Percentiles rank a stretch among this genome's conserved stretches.
Evolutionary conservation across 2,797 vertebrate species (phyloP).

Genomic region (Semotilus atromaculatus): DNA sequence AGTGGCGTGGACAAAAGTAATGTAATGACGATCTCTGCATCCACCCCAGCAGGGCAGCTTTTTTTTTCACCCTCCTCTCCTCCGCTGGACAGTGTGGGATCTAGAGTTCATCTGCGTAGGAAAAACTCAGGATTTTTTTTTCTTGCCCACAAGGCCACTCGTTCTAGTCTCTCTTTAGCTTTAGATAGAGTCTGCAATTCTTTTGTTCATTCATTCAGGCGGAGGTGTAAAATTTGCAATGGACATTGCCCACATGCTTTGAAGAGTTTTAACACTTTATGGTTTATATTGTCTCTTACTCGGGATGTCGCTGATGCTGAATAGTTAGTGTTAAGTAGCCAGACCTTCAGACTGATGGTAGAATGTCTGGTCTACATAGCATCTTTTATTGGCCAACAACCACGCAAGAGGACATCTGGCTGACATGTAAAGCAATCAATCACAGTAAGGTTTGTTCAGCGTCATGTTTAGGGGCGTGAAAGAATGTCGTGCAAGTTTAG

Average conservation of each 20-base stretch:
- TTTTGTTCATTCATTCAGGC: slow-evolving; percentile 37
- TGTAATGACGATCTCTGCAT: slow-evolving; percentile 26
- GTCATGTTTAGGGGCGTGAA: too few species aligned
- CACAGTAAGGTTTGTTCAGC: too few species aligned
- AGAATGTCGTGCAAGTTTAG: too few species aligned
- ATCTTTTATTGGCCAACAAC: background rate
- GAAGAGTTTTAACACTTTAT: background rate
- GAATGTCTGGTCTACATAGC: background rate
- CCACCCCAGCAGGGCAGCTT: slow-evolving; percentile 18
- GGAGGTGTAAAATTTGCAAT: slow-evolving; percentile 20
- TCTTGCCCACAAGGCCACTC: slow-evolving; percentile 23
- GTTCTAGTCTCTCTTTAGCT: background rate
- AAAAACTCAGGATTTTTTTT: slow-evolving; percentile 26
- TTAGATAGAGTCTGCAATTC: slow-evolving; percentile 17
- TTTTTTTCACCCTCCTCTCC: background rate
- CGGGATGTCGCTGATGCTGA: background rate
- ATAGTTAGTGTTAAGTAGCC: background rate
- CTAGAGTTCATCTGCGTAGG: slow-evolving; percentile 40
- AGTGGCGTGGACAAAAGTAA: slow-evolving; percentile 42
- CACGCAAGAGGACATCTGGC: background rate
- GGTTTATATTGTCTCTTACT: background rate
- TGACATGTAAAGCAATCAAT: background rate
- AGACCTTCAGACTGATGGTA: background rate
- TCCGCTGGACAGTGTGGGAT: slow-evolving; percentile 27
- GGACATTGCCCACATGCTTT: slow-evolving; percentile 31